These are phyloP conservation scores for Apteryx mantelli DNA, from an alignment of 2,113 vertebrate species.

Conservation along the genomic window DNA sequence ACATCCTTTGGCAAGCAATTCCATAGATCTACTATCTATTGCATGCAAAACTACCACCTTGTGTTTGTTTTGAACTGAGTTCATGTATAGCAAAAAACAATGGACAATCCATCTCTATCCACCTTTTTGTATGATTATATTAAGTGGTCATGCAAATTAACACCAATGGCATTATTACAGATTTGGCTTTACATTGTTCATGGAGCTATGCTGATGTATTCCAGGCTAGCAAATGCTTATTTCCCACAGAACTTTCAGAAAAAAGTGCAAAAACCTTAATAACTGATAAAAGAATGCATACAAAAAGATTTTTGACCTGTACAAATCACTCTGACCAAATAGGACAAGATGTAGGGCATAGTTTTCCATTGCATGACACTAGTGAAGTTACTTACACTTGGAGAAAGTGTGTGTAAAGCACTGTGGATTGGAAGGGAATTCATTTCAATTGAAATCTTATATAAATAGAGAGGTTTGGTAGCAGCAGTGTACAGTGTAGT, in stretches of 20 bases:
- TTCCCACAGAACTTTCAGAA: not conserved
- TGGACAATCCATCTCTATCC: not conserved
- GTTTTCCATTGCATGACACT: not conserved
- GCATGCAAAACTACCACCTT: not conserved
- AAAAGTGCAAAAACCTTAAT: not conserved
- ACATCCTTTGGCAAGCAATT: constrained; percentile 11
- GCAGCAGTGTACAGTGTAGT: not conserved
- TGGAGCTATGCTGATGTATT: not conserved
- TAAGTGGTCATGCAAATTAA: not conserved
- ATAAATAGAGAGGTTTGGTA: not conserved
- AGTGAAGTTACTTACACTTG: not conserved
- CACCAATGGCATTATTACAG: not conserved
- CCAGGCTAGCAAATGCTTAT: not conserved
- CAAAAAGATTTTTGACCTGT: not conserved
- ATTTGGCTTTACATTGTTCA: not conserved
- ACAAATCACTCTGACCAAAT: not conserved
- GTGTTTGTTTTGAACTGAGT: not conserved
- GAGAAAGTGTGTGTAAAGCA: not conserved
- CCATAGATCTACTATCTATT: not conserved
- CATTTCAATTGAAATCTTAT: not conserved
- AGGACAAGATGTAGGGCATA: not conserved
- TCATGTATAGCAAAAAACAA: not conserved
- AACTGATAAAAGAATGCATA: not conserved
- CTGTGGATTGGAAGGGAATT: not conserved
- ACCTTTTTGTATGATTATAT: not conserved